Percentiles rank a stretch among this genome's conserved stretches.
Conservation (phyloP, 92 coral and sea anemone genomes). For the Porites rus region DNA sequence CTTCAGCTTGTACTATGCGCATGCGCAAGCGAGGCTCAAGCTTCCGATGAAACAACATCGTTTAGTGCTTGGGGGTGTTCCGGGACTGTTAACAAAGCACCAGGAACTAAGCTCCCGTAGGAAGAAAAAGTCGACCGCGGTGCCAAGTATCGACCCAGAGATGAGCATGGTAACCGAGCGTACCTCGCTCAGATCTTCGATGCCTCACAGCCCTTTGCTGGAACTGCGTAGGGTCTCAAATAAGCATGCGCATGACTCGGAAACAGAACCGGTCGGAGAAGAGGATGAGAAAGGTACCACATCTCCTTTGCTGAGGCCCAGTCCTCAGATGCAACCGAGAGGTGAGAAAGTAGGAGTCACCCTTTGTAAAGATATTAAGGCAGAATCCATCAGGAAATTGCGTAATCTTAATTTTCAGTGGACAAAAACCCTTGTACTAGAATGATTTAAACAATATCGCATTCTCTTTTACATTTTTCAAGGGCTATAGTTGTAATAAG, state of each 20-base stretch:
- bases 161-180: slow-evolving; percentile 33
- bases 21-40: slow-evolving; percentile 96
- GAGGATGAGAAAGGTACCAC: slow-evolving; percentile 42
- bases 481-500: too few species aligned
- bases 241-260: slow-evolving; percentile 22
- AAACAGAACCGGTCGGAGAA: slow-evolving; percentile 24
- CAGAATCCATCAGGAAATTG: too few species aligned
- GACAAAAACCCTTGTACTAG: too few species aligned
- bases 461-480: too few species aligned
- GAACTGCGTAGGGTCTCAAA: slow-evolving; percentile 38
- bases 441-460: too few species aligned
- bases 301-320: slow-evolving; percentile 39
- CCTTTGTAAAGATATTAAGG: too few species aligned
- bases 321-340: slow-evolving; percentile 41
- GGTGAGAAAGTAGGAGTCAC: slow-evolving; percentile 4
- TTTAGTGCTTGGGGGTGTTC: slow-evolving; percentile 89
- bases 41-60: slow-evolving; percentile 92
- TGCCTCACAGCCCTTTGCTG: slow-evolving; percentile 45
- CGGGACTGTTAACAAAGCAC: slow-evolving; percentile 83
- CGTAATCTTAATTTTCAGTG: too few species aligned
- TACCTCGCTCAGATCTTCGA: slow-evolving; percentile 39
- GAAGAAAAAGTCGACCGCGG: slow-evolving; percentile 64
- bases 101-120: slow-evolving; percentile 90
- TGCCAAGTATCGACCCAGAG: slow-evolving; percentile 24
- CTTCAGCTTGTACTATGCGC: slow-evolving; percentile 91